A percentile compares a stretch with the other conserved stretches of the same genome.
phyloP scores from a whole-genome alignment of 2,888 invertebrate genomes.

The Erebia aethiops region DNA sequence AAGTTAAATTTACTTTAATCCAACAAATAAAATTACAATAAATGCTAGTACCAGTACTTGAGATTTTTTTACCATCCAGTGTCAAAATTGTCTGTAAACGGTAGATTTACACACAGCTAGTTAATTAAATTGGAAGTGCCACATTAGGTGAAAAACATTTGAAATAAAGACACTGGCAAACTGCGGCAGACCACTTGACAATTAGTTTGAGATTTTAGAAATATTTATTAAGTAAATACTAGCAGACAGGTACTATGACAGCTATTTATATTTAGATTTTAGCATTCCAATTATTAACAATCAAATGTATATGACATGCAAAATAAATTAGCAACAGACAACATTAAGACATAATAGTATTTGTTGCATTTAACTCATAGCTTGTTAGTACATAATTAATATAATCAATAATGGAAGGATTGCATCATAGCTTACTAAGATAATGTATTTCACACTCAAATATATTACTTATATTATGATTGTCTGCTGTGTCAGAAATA shows the following conservation, averaged over 20 bases:
- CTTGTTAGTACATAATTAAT: slow-evolving; percentile 8
- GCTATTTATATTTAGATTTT: slow-evolving; percentile 12
- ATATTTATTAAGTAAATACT: no score
- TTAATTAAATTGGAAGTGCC: no score
- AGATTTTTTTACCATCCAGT: no score
- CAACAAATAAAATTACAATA: no score
- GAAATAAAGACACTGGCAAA: no score
- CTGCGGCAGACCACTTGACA: no score
- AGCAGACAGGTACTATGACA: not conserved
- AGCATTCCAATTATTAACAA: slow-evolving; percentile 9
- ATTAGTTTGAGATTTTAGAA: no score
- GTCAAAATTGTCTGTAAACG: no score
- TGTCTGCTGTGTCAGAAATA: not conserved
- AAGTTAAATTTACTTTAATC: no score
- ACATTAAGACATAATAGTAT: not conserved
- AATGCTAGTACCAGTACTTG: no score
- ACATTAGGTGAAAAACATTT: no score
- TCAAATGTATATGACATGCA: slow-evolving; percentile 6
- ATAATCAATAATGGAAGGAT: not conserved
- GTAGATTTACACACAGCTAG: no score
- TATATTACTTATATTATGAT: not conserved
- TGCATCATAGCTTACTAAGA: not conserved
- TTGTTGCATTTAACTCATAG: not conserved
- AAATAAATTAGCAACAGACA: slow-evolving; percentile 5
- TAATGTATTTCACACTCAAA: not conserved